These are phyloP conservation scores for Liolophura sinensis DNA, from an alignment of 1,140 invertebrate genomes.

Conservation along the genomic window DNA sequence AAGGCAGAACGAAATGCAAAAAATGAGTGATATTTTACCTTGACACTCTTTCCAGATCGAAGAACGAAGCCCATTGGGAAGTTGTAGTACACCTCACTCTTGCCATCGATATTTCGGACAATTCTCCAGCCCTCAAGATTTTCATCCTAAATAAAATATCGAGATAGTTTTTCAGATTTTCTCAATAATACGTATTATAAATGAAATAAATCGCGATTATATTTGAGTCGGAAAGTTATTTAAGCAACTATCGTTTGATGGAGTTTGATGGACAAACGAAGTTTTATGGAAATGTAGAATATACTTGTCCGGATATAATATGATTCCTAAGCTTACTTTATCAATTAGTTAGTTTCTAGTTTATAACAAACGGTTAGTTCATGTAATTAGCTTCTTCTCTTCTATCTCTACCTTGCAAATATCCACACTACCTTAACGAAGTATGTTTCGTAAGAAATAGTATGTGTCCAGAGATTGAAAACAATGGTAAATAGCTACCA, in stretches of 20 bases:
- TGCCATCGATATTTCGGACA: conserved; percentile 41
- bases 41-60: conserved; percentile 35
- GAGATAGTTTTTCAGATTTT: too few species aligned
- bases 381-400: too few species aligned
- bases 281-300: too few species aligned
- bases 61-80: conserved; percentile 33
- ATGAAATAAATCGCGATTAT: too few species aligned
- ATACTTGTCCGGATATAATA: not conserved
- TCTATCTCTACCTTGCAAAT: too few species aligned
- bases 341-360: too few species aligned
- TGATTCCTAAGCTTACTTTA: not conserved
- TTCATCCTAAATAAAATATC: conserved; percentile 33
- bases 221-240: too few species aligned
- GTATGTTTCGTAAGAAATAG: not conserved
- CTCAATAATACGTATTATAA: too few species aligned
- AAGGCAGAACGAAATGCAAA: not conserved
- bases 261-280: too few species aligned
- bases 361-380: too few species aligned
- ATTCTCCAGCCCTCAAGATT: conserved; percentile 44
- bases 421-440: not conserved
- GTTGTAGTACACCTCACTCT: conserved; percentile 27
- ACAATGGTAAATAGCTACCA: not conserved
- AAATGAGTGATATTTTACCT: conserved; percentile 22
- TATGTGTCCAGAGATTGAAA: not conserved
- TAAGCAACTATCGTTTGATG: too few species aligned